These are phyloP conservation scores for Intellagama lesueurii DNA, from an alignment of 2,797 vertebrate species.

Conservation along the genomic window DNA sequence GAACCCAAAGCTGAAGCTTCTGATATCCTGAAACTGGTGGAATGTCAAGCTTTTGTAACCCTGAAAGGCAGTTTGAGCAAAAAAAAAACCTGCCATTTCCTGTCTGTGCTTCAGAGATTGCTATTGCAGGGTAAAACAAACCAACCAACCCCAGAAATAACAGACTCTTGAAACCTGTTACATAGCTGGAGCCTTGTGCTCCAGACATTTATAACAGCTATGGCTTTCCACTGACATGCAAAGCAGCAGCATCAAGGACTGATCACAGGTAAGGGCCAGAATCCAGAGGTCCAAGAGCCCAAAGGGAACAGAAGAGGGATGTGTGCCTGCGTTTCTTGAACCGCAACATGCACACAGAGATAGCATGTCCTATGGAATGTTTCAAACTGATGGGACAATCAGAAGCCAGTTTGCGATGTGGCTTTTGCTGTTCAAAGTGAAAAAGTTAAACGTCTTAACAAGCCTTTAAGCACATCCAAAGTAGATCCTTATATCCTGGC, in stretches of 20 bases:
- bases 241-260: background rate
- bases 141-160: background rate
- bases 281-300: background rate
- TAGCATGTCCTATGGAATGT: background rate
- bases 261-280: background rate
- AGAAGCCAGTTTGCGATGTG: background rate
- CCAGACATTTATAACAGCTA: rapidly evolving
- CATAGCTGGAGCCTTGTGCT: background rate
- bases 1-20: background rate
- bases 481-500: background rate
- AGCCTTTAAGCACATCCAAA: background rate
- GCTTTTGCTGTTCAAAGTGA: background rate
- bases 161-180: background rate
- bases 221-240: slow-evolving; percentile 19
- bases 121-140: background rate
- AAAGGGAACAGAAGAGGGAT: background rate
- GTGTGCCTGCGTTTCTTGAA: background rate
- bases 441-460: background rate
- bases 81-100: background rate
- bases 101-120: background rate
- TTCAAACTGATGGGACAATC: background rate
- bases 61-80: background rate
- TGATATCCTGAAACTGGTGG: background rate
- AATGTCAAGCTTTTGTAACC: background rate
- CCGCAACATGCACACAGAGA: background rate